Percentiles rank a stretch among this genome's conserved stretches.
Conservation (phyloP, 2,888 invertebrate genomes). For the Spilosoma lubricipeda region DNA sequence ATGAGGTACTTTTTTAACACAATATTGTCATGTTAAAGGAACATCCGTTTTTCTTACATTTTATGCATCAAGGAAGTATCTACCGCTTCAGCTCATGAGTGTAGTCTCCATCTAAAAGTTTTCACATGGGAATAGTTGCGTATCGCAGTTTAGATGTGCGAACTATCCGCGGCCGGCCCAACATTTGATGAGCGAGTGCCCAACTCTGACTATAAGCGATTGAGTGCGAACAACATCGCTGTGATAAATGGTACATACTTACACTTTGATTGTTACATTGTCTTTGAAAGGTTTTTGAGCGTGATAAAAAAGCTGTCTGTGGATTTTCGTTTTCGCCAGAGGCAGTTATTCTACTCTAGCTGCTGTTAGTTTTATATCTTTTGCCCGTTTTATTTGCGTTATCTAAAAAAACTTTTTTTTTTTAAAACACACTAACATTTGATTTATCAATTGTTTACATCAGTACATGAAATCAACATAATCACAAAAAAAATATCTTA, state of each 20-base stretch:
- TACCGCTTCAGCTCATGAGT: conserved; percentile 23
- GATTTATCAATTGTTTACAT: neutral
- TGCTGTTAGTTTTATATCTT: neutral
- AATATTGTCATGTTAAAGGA: too few species aligned
- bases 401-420: neutral
- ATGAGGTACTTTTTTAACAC: too few species aligned
- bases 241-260: conserved; percentile 32
- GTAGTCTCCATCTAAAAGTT: conserved; percentile 2
- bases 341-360: neutral
- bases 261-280: conserved; percentile 25
- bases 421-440: neutral
- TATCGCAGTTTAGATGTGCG: conserved; percentile 53
- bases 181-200: conserved; percentile 38
- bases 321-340: neutral
- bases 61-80: neutral
- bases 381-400: neutral
- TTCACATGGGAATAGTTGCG: conserved; percentile 55
- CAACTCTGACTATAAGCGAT: conserved; percentile 28
- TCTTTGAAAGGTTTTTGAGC: neutral
- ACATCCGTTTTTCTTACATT: neutral
- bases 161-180: conserved; percentile 34
- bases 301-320: neutral
- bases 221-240: conserved; percentile 30
- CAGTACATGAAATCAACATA: too few species aligned
- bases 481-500: too few species aligned